Evolutionary conservation across 2,113 vertebrate genomes (phyloP).

Genomic region (Oryzias woworae): DNA sequence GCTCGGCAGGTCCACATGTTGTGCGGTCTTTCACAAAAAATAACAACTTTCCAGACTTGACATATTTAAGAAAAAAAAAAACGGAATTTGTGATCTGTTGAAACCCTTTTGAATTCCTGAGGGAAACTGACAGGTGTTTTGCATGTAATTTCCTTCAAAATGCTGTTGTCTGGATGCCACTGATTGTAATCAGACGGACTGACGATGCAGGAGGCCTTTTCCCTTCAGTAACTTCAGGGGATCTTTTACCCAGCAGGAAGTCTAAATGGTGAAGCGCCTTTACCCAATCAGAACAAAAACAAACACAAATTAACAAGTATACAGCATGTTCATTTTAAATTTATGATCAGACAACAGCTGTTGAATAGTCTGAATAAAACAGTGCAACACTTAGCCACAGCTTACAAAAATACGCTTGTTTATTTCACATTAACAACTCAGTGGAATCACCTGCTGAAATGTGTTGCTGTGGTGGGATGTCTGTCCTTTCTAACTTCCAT

Average conservation of each 20-base stretch:
- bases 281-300: conserved; percentile 66
- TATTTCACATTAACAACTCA: conserved; percentile 49
- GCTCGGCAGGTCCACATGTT: conserved; percentile 32
- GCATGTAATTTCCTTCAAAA: conserved; percentile 61
- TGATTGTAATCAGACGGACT: conserved; percentile 74
- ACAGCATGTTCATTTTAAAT: conserved; percentile 52
- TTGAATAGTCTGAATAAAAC: conserved; percentile 59
- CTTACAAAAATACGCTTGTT: conserved; percentile 51
- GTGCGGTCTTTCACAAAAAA: conserved; percentile 35
- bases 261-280: conserved; percentile 48
- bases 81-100: conserved; percentile 22
- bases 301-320: conserved; percentile 52
- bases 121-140: conserved; percentile 71
- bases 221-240: conserved; percentile 63
- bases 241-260: conserved; percentile 66
- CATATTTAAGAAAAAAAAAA: conserved; percentile 23
- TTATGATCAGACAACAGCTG: conserved; percentile 62
- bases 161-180: conserved; percentile 62
- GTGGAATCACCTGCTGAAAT: conserved; percentile 43
- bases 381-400: conserved; percentile 21
- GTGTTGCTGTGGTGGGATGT: conserved; percentile 27
- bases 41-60: conserved; percentile 35
- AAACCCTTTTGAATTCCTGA: conserved; percentile 26
- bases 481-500: conserved; percentile 3
- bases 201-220: conserved; percentile 64